Evolutionary conservation across 2,113 vertebrate genomes (phyloP), one percentile per base, ranked within the genome.

Genomic region (Regulus satrapa): DNA sequence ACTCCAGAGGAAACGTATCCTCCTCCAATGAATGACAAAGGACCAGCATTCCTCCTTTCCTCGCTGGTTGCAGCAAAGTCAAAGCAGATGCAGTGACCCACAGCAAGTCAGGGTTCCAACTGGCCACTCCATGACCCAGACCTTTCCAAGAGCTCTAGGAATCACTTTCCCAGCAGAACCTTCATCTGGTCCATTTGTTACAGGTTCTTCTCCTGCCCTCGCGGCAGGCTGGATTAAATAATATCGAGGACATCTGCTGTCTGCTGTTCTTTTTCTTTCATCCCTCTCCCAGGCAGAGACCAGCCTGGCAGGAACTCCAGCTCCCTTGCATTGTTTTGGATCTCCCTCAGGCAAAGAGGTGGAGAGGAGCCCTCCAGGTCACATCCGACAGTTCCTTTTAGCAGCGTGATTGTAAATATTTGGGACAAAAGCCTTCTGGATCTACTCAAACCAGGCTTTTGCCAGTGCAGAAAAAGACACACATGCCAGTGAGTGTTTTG

Each of bases 391-490:
- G 76, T 23, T 96, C 86, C 73, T 91, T 95, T 94, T 41, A 96
- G 92, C 68, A 76, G 43, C 0, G 1, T 41, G 64, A 61, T 63
- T 92, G 77, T 91, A 91, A 95, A 96, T 96, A 88, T 92, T 95
- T 95, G 84, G 62, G 85, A 92, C 74, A 88, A 85, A 88, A 89
- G 81, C 63, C 82, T 91, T 95, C 94, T 95, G 89, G 71, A 92
- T 96, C 55, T 56, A 29, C 78, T 94, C 81, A 91, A 94, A 83
- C 8, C 8, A 3, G 32, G 43, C 17, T 75, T 82, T 69, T 95
- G 67, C 67, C 78, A 67, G 63, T 38, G 34, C 49, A 72, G 43
- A 67, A 58, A 58, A 69, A 71, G 75, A 67, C 63, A 79, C 12
- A 38, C 26, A 62, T 78, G 69, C 51, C 71, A 93, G 54, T 32